phyloP scores from a whole-genome alignment of 2,888 invertebrate species.

The Dermolepida albohirtum region DNA sequence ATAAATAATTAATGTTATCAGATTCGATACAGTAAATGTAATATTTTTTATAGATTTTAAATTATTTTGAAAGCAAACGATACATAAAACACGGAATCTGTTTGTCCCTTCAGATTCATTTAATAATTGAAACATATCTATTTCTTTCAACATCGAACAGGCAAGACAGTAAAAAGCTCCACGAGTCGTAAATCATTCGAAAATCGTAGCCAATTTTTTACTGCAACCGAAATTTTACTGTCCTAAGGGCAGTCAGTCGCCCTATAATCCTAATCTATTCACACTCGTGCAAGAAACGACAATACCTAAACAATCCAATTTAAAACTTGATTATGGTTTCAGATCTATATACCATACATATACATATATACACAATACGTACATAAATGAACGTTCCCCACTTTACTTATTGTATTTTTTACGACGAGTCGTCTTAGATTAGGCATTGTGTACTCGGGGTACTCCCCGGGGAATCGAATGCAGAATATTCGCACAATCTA shows the following conservation, averaged over 20 bases:
- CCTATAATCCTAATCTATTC: conserved; percentile 59
- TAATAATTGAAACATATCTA: too few species aligned
- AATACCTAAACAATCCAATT: conserved; percentile 58
- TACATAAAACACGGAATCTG: too few species aligned
- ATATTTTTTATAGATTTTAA: too few species aligned
- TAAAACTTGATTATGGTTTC: conserved; percentile 53
- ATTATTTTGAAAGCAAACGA: too few species aligned
- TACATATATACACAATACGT: conserved; percentile 13
- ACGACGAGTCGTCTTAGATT: conserved; percentile 60
- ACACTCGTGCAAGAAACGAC: conserved; percentile 53
- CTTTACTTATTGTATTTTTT: conserved; percentile 60
- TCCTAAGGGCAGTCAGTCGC: conserved; percentile 56
- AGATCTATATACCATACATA: conserved; percentile 45
- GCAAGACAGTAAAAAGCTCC: not conserved
- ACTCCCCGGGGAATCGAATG: conserved; percentile 56
- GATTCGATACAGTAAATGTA: too few species aligned
- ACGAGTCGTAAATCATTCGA: conserved; percentile 52
- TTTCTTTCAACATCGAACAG: too few species aligned
- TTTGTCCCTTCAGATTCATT: too few species aligned
- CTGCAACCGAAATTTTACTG: conserved; percentile 59
- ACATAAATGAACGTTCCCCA: conserved; percentile 43
- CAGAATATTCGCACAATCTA: conserved; percentile 60
- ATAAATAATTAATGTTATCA: too few species aligned
- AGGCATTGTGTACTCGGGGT: conserved; percentile 54
- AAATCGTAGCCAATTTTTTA: conserved; percentile 54